Evolutionary conservation across 2,113 vertebrate species (phyloP).

Genomic region (Phocoena sinus): DNA sequence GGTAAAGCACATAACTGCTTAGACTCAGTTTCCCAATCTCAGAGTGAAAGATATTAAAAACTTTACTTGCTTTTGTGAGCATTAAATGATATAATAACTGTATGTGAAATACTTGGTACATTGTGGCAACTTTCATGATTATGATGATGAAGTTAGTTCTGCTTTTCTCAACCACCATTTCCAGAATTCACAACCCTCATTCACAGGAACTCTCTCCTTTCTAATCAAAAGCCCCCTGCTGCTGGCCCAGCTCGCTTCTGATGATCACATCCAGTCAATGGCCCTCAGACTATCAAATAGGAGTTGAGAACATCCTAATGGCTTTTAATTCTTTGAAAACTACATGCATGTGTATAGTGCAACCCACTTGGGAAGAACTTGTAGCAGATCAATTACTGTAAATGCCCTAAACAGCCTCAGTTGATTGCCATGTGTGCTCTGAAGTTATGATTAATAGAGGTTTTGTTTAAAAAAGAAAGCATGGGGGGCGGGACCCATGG

Average conservation of each 20-base stretch:
- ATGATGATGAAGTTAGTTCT: not conserved
- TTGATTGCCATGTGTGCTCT: conserved; percentile 60
- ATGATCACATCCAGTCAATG: conserved; percentile 45
- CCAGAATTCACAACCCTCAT: not conserved
- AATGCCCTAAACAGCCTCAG: conserved; percentile 65
- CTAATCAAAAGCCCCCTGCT: conserved; percentile 57
- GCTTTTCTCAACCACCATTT: not conserved
- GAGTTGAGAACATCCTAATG: conserved; percentile 52
- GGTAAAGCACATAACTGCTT: not conserved
- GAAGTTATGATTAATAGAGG: conserved; percentile 68
- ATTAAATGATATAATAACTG: not conserved
- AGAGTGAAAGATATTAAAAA: not conserved
- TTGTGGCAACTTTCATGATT: not conserved
- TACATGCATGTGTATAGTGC: conserved; percentile 12
- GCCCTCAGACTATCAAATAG: conserved; percentile 42
- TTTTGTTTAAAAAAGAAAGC: conserved; percentile 54
- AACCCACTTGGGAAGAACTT: conserved; percentile 59
- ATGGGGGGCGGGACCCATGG: too few relatives aligned
- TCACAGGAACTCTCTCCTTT: not conserved
- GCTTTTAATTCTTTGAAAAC: conserved; percentile 66
- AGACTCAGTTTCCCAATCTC: not conserved
- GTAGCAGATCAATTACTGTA: conserved; percentile 63
- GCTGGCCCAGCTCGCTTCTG: conserved; percentile 13
- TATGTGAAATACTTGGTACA: not conserved
- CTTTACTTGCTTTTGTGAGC: not conserved